Evolutionary conservation across 2,797 vertebrate species (phyloP).

Genomic region (Typhlichthys subterraneus): DNA sequence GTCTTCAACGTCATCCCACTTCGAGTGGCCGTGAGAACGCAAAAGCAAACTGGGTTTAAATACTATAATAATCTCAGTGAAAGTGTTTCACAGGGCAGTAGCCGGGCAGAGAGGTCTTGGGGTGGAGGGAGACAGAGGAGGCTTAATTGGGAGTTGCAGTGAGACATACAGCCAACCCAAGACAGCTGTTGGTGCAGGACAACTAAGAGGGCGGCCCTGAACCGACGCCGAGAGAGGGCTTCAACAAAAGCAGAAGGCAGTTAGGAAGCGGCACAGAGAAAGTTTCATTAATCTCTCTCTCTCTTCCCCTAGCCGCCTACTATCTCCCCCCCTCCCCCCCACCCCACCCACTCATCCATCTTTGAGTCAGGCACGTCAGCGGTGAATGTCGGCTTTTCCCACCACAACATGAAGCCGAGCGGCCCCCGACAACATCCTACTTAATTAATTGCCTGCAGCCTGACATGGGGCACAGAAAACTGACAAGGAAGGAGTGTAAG

Average conservation of each 20-base stretch:
- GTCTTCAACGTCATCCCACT: too few relatives aligned
- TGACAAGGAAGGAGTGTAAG: conserved; percentile 27
- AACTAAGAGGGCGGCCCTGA: not conserved
- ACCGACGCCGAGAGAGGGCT: not conserved
- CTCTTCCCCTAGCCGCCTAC: conserved; percentile 14
- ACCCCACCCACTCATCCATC: conserved; percentile 22
- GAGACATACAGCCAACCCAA: conserved; percentile 19
- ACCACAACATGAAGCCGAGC: conserved; percentile 28
- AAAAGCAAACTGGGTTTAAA: too few relatives aligned
- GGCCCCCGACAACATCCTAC: conserved; percentile 52
- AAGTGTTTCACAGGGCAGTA: too few relatives aligned
- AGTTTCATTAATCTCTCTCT: conserved; percentile 22
- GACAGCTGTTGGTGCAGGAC: conserved; percentile 17
- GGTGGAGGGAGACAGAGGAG: too few relatives aligned
- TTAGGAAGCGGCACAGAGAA: conserved; percentile 1
- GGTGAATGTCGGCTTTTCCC: conserved; percentile 13
- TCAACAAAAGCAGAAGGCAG: not conserved
- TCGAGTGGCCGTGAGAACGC: too few relatives aligned
- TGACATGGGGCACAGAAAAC: conserved; percentile 49
- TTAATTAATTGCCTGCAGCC: conserved; percentile 69
- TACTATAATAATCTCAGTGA: too few relatives aligned
- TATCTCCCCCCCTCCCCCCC: not conserved
- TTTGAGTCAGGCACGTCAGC: conserved; percentile 30
- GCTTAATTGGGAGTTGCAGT: conserved; percentile 33
- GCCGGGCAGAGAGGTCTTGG: too few relatives aligned